Percentiles rank a stretch among this genome's conserved stretches.
phyloP scores from a whole-genome alignment of 2,888 invertebrate species.

The Hipparchia sbordonii region DNA sequence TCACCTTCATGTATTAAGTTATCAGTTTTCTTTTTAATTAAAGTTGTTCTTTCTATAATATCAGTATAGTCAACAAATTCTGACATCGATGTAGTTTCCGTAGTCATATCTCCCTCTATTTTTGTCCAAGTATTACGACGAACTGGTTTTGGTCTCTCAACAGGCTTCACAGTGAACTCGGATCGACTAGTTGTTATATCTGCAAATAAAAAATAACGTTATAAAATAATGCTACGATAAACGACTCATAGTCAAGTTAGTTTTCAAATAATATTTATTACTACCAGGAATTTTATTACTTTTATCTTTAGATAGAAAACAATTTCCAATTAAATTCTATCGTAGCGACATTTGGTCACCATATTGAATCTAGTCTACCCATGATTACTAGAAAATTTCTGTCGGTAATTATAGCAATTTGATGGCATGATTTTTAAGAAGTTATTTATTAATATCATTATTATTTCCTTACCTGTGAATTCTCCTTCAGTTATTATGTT shows the following conservation, averaged over 20 bases:
- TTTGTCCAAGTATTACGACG: constrained; percentile 91
- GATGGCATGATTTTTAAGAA: no score
- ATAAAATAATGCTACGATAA: no score
- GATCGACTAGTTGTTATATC: constrained; percentile 87
- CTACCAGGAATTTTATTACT: no score
- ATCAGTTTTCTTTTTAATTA: constrained; percentile 83
- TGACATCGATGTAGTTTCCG: constrained; percentile 86
- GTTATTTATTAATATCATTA: not conserved
- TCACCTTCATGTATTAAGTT: constrained; percentile 87
- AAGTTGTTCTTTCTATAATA: constrained; percentile 82
- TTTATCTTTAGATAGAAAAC: no score
- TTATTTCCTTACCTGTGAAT: constrained; percentile 80
- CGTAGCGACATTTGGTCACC: no score
- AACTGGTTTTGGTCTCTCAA: constrained; percentile 85
- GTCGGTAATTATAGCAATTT: no score
- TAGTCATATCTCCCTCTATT: constrained; percentile 87
- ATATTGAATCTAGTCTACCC: no score
- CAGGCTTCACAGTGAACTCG: constrained; percentile 87
- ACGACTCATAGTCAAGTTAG: no score
- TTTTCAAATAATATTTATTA: no score
- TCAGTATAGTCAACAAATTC: constrained; percentile 86
- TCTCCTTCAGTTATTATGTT: constrained; percentile 86
- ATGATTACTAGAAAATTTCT: no score
- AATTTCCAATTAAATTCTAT: no score
- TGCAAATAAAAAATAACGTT: constrained; percentile 55